Evolutionary conservation across 1,140 invertebrate species (phyloP).

Genomic region (Alviniconcha marisindica): DNA sequence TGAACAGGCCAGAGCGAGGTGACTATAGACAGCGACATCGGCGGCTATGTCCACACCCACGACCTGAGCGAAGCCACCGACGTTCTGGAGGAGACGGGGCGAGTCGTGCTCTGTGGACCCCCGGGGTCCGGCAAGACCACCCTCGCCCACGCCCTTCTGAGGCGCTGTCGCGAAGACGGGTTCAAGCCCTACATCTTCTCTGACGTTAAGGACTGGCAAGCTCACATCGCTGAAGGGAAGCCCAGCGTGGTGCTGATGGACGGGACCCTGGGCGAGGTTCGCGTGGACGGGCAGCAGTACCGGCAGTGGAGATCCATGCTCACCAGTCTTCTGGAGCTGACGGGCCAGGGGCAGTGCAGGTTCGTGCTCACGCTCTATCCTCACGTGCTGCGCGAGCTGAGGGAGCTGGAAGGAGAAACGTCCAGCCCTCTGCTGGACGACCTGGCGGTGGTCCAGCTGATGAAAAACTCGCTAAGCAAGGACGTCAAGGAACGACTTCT

Average conservation of each 20-base stretch:
- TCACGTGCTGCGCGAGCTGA: slow-evolving; percentile 30
- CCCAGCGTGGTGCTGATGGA: slow-evolving; percentile 13
- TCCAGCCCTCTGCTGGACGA: slow-evolving; percentile 5
- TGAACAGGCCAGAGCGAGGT: background rate
- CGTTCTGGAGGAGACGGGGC: background rate
- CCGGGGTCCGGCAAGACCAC: slow-evolving; percentile 14
- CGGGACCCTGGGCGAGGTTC: slow-evolving; percentile 22
- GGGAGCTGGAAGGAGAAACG: background rate
- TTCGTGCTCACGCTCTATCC: slow-evolving; percentile 30
- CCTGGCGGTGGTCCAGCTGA: background rate
- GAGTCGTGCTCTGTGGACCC: slow-evolving; percentile 9
- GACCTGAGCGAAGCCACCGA: background rate
- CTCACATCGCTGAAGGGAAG: background rate
- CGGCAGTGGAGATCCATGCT: background rate
- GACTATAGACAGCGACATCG: background rate
- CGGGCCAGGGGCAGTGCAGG: background rate
- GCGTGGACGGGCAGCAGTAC: slow-evolving; percentile 9
- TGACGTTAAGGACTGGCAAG: background rate
- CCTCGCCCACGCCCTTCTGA: slow-evolving; percentile 12
- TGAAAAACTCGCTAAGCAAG: background rate
- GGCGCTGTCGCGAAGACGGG: background rate
- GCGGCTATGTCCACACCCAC: background rate
- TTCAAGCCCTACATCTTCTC: background rate
- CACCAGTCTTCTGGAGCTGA: background rate
- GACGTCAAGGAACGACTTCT: background rate